Evolutionary conservation across 2,888 invertebrate genomes (phyloP).

Genomic region (Noctua fimbriata): DNA sequence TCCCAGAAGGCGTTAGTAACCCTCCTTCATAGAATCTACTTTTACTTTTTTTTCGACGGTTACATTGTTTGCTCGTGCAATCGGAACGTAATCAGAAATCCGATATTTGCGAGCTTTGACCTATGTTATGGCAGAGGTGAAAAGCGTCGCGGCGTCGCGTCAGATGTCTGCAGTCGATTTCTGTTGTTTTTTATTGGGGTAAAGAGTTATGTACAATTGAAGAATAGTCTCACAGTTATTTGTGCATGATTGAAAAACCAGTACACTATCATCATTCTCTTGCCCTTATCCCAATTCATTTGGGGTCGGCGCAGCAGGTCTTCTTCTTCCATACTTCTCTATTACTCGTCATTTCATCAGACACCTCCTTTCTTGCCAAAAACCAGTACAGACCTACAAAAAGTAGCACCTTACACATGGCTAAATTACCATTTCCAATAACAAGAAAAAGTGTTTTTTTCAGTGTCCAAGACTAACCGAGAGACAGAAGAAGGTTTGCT

Average conservation of each 20-base stretch:
- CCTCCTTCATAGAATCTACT: slow-evolving; percentile 45
- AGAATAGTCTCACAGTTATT: not conserved
- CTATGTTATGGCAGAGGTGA: slow-evolving; percentile 51
- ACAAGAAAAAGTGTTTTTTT: not conserved
- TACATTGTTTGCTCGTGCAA: slow-evolving; percentile 60
- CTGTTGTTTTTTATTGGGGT: slow-evolving; percentile 13
- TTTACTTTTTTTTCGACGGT: slow-evolving; percentile 28
- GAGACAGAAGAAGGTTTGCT: not conserved
- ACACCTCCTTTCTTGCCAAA: too few species aligned
- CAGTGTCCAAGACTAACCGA: not conserved
- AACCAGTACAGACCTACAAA: not conserved
- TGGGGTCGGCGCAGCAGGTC: too few species aligned
- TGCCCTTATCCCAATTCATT: too few species aligned
- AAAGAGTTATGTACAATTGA: slow-evolving; percentile 6
- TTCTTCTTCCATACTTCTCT: too few species aligned
- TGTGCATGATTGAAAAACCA: not conserved
- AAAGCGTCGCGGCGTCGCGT: slow-evolving; percentile 42
- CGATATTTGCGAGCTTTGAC: slow-evolving; percentile 54
- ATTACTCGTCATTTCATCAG: too few species aligned
- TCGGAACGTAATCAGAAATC: slow-evolving; percentile 52
- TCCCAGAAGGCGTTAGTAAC: slow-evolving; percentile 48
- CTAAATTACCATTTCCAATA: not conserved
- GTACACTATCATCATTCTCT: too few species aligned
- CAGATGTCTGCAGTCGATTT: slow-evolving; percentile 44
- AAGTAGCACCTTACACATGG: not conserved